phyloP scores from a whole-genome alignment of 2,888 invertebrate species.

The Neocrepidodera transversa region DNA sequence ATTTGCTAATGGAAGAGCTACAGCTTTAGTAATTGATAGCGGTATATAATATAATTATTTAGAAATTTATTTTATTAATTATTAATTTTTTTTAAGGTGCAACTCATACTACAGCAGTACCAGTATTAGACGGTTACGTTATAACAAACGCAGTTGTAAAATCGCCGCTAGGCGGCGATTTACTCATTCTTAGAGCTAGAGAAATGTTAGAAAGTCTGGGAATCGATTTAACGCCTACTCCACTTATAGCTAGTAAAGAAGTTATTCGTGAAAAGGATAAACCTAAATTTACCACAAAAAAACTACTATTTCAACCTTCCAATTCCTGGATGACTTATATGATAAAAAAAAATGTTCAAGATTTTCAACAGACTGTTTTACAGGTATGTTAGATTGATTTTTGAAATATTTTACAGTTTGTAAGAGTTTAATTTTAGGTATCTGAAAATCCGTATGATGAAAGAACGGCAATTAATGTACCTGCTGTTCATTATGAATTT shows the following conservation, averaged over 20 bases:
- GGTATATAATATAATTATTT: conserved; percentile 35
- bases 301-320: conserved; percentile 82
- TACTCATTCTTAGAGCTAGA: conserved; percentile 79
- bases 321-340: conserved; percentile 95
- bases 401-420: not conserved
- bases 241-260: conserved; percentile 80
- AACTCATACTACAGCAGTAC: conserved; percentile 97
- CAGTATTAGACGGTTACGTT: conserved; percentile 93
- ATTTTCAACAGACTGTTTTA: conserved; percentile 71
- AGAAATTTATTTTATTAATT: conserved; percentile 1
- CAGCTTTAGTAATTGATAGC: conserved; percentile 63
- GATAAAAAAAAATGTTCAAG: conserved; percentile 84
- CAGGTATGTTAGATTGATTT: conserved; percentile 60
- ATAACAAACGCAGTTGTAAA: conserved; percentile 94
- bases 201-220: conserved; percentile 64
- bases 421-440: conserved; percentile 62
- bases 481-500: conserved; percentile 96
- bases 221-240: conserved; percentile 67
- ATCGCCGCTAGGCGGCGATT: conserved; percentile 96
- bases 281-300: conserved; percentile 81
- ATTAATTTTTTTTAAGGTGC: conserved; percentile 69
- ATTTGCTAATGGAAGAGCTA: conserved; percentile 92
- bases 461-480: conserved; percentile 82
- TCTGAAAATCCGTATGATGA: conserved; percentile 93
- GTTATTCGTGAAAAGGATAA: conserved; percentile 89